Evolutionary conservation across 2,113 vertebrate species (phyloP), one percentile per base, ranked within the genome.

Genomic region (Mesoclemmys tuberculata): DNA sequence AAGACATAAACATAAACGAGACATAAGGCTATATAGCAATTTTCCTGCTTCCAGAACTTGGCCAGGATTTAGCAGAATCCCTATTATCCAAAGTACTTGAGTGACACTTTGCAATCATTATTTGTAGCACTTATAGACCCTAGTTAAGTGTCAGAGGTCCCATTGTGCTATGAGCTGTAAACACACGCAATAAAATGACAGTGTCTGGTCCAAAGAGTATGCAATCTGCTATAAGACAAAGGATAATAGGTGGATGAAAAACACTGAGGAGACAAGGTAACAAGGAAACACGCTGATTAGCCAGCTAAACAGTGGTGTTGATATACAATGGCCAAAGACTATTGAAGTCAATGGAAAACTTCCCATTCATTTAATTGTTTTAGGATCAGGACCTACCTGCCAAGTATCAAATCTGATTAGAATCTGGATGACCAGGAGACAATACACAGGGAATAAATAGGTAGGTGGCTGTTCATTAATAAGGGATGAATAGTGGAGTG

Each of bases 201-300:
- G 5, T 61, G 14, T 16, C n/a, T 2, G 16, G 9, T 38, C 54
- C 49, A 2, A 93, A 14, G 18, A 74, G 2, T 1, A 85, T 48
- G 52, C 71, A 86, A 24, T 68, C 22, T 75, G 22, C 11, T 44
- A 13, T 27, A 41, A 44, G 71, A 27, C 38, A 92, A 93, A 84
- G 5, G 10, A 91, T 22, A 4, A 46, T 48, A 86, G 27, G 22
- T 2, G 12, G 41, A 0, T 6, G 0, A 0, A 54, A 9, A 64
- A 41, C 38, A 27, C 10, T 44, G 21, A 75, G 10, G 41, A 3
- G 8, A 86, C 10, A 6, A 7, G 12, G 2, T 71, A 16, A 31
- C 26, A 38, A 27, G 26, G 46, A 83, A 90, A 87, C 8, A 1
- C 16, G 26, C 9, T 7, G 49, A 51, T 44, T 8, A 49, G 8